phyloP scores from a whole-genome alignment of 2,888 invertebrate species.

The Parelbella ahira region DNA sequence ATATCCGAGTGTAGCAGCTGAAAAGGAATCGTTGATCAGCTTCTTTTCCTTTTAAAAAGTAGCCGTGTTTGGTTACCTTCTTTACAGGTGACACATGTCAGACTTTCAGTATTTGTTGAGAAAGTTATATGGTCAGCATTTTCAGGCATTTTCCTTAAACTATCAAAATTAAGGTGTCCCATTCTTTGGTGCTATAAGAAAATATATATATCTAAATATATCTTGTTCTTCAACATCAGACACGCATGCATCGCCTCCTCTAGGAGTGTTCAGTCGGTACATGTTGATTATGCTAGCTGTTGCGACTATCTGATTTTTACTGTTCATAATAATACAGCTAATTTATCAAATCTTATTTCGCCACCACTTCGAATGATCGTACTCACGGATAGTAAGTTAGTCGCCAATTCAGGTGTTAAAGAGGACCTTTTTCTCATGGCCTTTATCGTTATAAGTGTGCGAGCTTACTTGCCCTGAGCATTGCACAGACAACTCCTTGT shows the following conservation, averaged over 20 bases:
- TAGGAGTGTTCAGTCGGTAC: constrained; percentile 28
- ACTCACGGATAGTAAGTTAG: constrained; percentile 29
- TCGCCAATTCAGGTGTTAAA: constrained; percentile 26
- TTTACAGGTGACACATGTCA: constrained; percentile 21
- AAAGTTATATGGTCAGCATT: constrained; percentile 3
- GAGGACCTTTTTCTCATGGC: constrained; percentile 24
- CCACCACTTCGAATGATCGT: constrained; percentile 28
- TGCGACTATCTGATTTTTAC: constrained; percentile 20
- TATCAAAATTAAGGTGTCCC: constrained; percentile 30
- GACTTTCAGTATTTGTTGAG: constrained; percentile 9
- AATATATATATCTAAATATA: too few species aligned
- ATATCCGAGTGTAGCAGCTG: constrained; percentile 28
- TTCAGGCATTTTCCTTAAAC: constrained; percentile 25
- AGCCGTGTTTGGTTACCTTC: constrained; percentile 26
- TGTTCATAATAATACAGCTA: constrained; percentile 26
- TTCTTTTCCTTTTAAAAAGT: constrained; percentile 23
- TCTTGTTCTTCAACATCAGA: constrained; percentile 20
- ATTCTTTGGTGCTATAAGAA: constrained; percentile 30
- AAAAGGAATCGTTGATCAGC: too few species aligned
- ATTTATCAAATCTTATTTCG: constrained; percentile 29
- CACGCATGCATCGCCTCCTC: constrained; percentile 23
- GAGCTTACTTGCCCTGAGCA: constrained; percentile 22
- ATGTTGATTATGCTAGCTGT: constrained; percentile 28
- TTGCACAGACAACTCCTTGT: constrained; percentile 26
- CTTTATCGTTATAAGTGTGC: too few species aligned